Percentiles rank a stretch among this genome's conserved stretches.
Evolutionary conservation across 2,888 invertebrate genomes (phyloP).

Genomic region (Ichneumoninae sp.): DNA sequence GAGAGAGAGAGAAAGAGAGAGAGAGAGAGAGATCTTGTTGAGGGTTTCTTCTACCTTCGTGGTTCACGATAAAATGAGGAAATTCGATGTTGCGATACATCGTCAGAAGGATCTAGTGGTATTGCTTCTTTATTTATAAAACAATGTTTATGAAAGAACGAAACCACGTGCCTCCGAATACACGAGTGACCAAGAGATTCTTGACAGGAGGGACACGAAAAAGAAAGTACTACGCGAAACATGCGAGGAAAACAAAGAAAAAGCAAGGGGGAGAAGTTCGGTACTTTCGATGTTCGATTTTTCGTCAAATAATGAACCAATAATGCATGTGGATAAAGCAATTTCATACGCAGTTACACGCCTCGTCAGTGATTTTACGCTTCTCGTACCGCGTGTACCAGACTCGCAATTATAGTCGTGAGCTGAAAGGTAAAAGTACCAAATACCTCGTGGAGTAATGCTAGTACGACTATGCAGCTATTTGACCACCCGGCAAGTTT

Average conservation of each 20-base stretch:
- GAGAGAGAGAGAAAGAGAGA: background rate
- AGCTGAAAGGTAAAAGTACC: slow-evolving; percentile 40
- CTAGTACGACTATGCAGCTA: background rate
- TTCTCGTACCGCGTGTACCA: slow-evolving; percentile 29
- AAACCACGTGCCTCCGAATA: slow-evolving; percentile 13
- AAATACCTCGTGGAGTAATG: background rate
- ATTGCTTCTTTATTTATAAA: slow-evolving; percentile 33
- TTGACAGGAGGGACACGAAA: background rate
- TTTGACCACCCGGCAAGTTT: background rate
- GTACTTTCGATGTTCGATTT: background rate
- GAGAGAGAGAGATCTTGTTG: background rate
- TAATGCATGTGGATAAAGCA: slow-evolving; percentile 49
- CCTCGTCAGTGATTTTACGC: slow-evolving; percentile 45
- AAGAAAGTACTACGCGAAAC: background rate
- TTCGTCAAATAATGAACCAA: slow-evolving; percentile 47
- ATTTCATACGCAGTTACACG: slow-evolving; percentile 60
- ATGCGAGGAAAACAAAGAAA: background rate
- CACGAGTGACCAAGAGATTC: background rate
- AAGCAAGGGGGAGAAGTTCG: background rate
- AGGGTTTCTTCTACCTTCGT: background rate
- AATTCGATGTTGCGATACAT: slow-evolving; percentile 19
- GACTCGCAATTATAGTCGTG: slow-evolving; percentile 33
- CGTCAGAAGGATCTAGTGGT: slow-evolving; percentile 2
- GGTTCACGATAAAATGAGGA: slow-evolving; percentile 28
- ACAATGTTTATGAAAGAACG: slow-evolving; percentile 18